These are phyloP conservation scores for Anoplius nigerrimus DNA, from an alignment of 2,888 invertebrate species.

Conservation along the genomic window DNA sequence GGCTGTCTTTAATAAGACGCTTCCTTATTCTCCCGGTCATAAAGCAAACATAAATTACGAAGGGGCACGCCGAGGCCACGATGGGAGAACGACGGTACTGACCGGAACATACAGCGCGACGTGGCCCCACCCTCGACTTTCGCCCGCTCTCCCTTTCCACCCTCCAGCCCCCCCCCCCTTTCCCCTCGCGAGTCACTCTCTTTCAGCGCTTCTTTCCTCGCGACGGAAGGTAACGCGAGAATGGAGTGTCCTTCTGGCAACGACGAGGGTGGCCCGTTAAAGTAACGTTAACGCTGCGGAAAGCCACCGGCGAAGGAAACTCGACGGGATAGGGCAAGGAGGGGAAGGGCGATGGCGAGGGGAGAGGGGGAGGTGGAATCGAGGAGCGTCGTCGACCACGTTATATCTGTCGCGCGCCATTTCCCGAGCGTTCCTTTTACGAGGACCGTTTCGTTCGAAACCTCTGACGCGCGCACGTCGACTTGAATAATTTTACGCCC, in stretches of 20 bases:
- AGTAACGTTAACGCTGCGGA: conserved; percentile 26
- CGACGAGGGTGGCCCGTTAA: conserved; percentile 49
- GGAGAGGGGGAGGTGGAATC: background rate
- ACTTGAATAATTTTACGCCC: conserved; percentile 45
- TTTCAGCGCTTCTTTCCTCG: conserved; percentile 17
- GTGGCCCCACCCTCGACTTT: conserved; percentile 47
- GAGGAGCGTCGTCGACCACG: background rate
- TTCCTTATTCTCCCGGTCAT: conserved; percentile 70
- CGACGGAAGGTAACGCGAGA: conserved; percentile 44
- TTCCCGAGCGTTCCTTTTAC: conserved; percentile 12
- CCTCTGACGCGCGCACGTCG: conserved; percentile 33
- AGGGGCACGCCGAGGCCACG: conserved; percentile 58
- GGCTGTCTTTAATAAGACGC: conserved; percentile 68
- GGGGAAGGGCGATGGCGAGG: background rate
- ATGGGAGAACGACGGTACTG: conserved; percentile 47
- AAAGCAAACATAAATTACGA: conserved; percentile 71
- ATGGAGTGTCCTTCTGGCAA: conserved; percentile 43
- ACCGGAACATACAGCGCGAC: conserved; percentile 57
- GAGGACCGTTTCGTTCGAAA: conserved; percentile 30
- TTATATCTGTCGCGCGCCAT: background rate
- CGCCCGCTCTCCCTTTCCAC: background rate
- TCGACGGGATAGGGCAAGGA: no score
- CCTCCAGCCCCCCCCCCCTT: background rate
- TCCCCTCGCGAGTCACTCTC: conserved; percentile 17
- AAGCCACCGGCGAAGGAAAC: conserved; percentile 4